phyloP scores from a whole-genome alignment of 92 coral and sea anemone species.

The Pocillopora grandis region DNA sequence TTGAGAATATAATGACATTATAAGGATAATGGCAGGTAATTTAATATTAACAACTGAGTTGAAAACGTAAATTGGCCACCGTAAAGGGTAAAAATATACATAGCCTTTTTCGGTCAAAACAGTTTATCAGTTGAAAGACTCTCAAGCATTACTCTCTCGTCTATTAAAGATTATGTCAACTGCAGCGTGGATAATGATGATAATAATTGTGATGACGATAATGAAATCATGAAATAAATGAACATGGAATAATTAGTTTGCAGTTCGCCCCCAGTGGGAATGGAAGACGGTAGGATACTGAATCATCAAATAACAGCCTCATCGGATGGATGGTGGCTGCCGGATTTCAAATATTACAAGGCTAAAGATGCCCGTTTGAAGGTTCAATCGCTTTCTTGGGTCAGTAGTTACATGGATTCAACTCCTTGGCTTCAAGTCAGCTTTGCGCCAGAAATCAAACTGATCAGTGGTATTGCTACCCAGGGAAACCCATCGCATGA shows the following conservation, averaged over 20 bases:
- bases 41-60: too few species aligned
- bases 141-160: too few species aligned
- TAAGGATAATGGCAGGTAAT: too few species aligned
- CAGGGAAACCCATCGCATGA: conserved; percentile 68
- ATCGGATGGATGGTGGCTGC: conserved; percentile 67
- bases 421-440: conserved; percentile 66
- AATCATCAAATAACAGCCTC: conserved; percentile 62
- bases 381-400: conserved; percentile 64
- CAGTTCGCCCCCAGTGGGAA: conserved; percentile 67
- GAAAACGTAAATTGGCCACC: too few species aligned
- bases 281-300: conserved; percentile 57
- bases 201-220: too few species aligned
- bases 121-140: too few species aligned
- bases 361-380: conserved; percentile 43
- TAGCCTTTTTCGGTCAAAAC: too few species aligned
- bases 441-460: conserved; percentile 52
- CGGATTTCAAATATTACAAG: conserved; percentile 31
- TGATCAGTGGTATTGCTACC: conserved; percentile 68
- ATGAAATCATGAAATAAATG: too few species aligned
- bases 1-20: too few species aligned
- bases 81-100: too few species aligned
- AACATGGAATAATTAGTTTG: conserved; percentile 53
- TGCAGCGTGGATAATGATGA: too few species aligned
- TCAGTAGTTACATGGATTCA: conserved; percentile 41
- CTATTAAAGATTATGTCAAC: too few species aligned